Percentiles rank a stretch among this genome's conserved stretches.
phyloP scores from a whole-genome alignment of 2,797 vertebrate species.

The Channa striata region DNA sequence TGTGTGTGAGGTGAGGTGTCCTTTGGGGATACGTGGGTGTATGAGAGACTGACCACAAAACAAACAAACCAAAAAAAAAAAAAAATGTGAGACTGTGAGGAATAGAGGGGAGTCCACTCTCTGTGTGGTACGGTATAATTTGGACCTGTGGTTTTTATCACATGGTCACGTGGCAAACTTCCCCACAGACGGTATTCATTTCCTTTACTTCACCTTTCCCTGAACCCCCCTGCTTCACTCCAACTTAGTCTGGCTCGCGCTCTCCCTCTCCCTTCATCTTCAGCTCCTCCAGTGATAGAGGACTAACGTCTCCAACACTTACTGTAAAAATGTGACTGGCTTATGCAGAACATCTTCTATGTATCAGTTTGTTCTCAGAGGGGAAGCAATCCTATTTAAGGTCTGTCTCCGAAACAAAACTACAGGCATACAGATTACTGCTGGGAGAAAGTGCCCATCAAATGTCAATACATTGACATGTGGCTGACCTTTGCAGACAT shows the following conservation, averaged over 20 bases:
- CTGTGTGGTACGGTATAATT: conserved; percentile 68
- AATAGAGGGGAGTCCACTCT: conserved; percentile 41
- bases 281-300: conserved; percentile 42
- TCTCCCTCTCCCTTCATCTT: conserved; percentile 25
- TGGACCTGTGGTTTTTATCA: conserved; percentile 71
- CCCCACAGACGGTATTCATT: conserved; percentile 81
- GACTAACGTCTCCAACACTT: conserved; percentile 10
- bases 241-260: conserved; percentile 47
- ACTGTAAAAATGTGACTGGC: conserved; percentile 26
- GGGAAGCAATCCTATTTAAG: background rate
- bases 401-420: background rate
- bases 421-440: background rate
- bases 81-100: conserved; percentile 33
- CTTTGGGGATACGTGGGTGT: conserved; percentile 45
- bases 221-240: conserved; percentile 74
- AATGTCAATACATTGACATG: background rate
- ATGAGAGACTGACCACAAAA: conserved; percentile 50
- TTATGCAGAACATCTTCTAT: background rate
- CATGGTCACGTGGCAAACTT: conserved; percentile 78
- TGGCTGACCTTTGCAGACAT: conserved; percentile 13
- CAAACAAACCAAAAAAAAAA: conserved; percentile 18
- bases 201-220: conserved; percentile 85
- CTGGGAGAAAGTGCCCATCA: background rate
- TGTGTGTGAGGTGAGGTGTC: conserved; percentile 50
- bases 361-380: background rate